Base-by-base conservation (phyloP, 1,140 invertebrate species). In the Drosophila triauraria region DNA sequence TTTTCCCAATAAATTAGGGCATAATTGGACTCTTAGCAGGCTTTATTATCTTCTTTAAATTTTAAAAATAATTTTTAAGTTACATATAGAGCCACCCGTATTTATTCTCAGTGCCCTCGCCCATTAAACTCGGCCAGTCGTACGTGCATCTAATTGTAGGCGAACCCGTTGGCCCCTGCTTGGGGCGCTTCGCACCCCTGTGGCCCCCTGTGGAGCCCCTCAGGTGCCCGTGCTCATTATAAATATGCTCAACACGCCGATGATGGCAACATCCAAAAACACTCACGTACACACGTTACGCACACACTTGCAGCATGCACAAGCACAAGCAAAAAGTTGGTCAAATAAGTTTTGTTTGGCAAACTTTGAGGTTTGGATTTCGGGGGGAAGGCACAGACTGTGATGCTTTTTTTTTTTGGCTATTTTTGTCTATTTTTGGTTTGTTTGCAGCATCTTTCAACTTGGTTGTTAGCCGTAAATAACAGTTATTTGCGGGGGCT, bases 61-160 rank as follows among this genome's bases (percentile, higher is more conserved):
- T 8, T n/a, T 27, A n/a, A 10, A 50, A 27, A n/a, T 1, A 48
- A 27, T 20, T 13, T 35, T 0, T 4, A 8, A 9, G 20, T 23
- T 0, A 0, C 5, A 15, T 35, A 0, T 4, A 20, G 17, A 15
- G 12, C 20, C 7, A 0, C 3, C 2, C 4, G 4, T 48, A 50
- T 23, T 57, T 65, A 35, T 38, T n/a, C 27, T 32, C 44, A 69
- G 60, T 65, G 65, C 20, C 20, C 12, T 32, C 7, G 23, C 62
- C 54, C 62, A 54, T 61, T 64, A 64, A 76, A 44, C 51, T 58
- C 50, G 56, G 42, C n/a, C 60, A 61, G 61, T 71, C 46, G 59
- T 82, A 60, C 83, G 77, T 87, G 83, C 83, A 83, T 87, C 84
- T 87, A 88, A 87, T 87, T 87, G 83, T 88, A 67, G 84, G 56